A percentile compares a stretch with the other conserved stretches of the same genome.
phyloP scores from a whole-genome alignment of 2,797 vertebrate species.

The Parotocinclus haroldoi region DNA sequence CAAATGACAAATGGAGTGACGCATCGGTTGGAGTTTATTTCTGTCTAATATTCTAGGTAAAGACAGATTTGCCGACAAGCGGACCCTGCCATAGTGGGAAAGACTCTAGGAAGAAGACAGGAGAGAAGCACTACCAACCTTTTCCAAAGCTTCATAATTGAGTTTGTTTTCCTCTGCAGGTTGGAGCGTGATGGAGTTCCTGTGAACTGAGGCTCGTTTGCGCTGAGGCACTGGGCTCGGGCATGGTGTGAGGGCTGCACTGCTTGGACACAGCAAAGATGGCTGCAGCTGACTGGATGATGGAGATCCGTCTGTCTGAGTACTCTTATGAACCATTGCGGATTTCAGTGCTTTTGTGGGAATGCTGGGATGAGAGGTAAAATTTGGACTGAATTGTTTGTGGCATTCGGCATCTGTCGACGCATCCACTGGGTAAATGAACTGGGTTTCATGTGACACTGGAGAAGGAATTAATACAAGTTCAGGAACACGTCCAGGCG shows the following conservation, averaged over 20 bases:
- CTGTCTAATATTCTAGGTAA: too few relatives aligned
- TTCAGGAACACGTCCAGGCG: background rate
- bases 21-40: too few relatives aligned
- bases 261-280: constrained; percentile 52
- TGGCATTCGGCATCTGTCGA: constrained; percentile 61
- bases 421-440: constrained; percentile 50
- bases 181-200: constrained; percentile 74
- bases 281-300: constrained; percentile 20
- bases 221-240: constrained; percentile 84
- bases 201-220: constrained; percentile 84
- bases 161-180: constrained; percentile 70
- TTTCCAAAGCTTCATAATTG: constrained; percentile 23
- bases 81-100: too few relatives aligned
- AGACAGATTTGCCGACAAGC: too few relatives aligned
- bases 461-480: background rate
- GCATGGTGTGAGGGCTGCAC: constrained; percentile 68
- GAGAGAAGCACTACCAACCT: constrained; percentile 4
- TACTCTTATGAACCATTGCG: constrained; percentile 16
- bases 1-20: too few relatives aligned
- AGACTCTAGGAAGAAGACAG: background rate
- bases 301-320: constrained; percentile 22
- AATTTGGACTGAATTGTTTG: constrained; percentile 66
- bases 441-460: constrained; percentile 21
- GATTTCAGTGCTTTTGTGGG: background rate
- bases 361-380: background rate